Percentiles rank a stretch among this genome's conserved stretches.
These are phyloP conservation scores for Promerops cafer DNA, from an alignment of 2,113 vertebrate species.

Conservation along the genomic window DNA sequence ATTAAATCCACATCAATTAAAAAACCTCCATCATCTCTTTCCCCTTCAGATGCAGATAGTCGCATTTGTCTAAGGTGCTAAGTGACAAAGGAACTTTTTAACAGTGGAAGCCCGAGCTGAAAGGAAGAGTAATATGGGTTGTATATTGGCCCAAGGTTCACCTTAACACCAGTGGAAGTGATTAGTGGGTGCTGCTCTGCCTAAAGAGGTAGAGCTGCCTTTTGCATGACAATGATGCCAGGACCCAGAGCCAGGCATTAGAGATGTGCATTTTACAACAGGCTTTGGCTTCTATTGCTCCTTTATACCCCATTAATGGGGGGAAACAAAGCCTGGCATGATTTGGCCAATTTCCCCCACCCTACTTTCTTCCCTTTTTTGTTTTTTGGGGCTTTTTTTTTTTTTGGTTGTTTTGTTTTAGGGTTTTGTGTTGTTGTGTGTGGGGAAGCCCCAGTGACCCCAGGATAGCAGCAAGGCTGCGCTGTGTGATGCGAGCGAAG, in stretches of 20 bases:
- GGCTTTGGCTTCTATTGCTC: constrained; percentile 53
- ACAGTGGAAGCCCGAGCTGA: constrained; percentile 68
- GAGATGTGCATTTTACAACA: constrained; percentile 76
- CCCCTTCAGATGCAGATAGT: constrained; percentile 87
- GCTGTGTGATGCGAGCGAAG: constrained; percentile 65
- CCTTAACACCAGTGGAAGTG: constrained; percentile 72
- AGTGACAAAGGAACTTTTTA: constrained; percentile 79
- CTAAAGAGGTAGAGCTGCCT: constrained; percentile 55
- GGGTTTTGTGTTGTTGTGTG: constrained; percentile 48
- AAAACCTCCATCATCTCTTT: constrained; percentile 82
- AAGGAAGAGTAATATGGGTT: constrained; percentile 77
- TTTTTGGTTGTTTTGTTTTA: neutral
- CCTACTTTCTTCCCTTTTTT: neutral
- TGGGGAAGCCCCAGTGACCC: constrained; percentile 73
- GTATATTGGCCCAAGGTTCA: constrained; percentile 76
- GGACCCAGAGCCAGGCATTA: constrained; percentile 15
- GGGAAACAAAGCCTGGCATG: constrained; percentile 78
- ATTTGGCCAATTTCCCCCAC: constrained; percentile 63
- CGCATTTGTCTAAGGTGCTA: constrained; percentile 82
- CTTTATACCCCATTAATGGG: constrained; percentile 68
- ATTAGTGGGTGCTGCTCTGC: constrained; percentile 62
- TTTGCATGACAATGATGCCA: constrained; percentile 78
- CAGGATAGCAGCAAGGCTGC: constrained; percentile 60
- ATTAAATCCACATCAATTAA: constrained; percentile 96
- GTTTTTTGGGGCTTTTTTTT: neutral